Evolutionary conservation across 92 coral and sea anemone genomes (phyloP), one percentile per base, ranked within the genome.

Genomic region (Paramuricea clavata): DNA sequence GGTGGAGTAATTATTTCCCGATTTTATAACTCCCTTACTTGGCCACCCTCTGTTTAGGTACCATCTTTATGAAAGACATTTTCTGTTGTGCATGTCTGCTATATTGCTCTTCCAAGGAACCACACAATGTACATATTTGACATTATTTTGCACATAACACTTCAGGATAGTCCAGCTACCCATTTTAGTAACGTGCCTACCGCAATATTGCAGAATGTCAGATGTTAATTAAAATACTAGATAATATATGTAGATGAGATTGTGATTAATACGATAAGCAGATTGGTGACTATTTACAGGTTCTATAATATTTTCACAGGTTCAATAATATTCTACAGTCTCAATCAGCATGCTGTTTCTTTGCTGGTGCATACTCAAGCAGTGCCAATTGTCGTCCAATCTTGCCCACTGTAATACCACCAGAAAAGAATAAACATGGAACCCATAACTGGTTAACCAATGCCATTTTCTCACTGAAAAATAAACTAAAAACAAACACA

Each of bases 381-480:
- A 97, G 90, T 57, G 99, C 99, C 59, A 97, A 94, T 81, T 97
- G 99, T 87, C 98, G 90, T 54, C 99, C 99, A 83, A 97, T 94
- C 54, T 95, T 91, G 23, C 99, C 98, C 91, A 97, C 87, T 74
- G 99, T 97, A 33, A 97, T 95, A 16, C 95, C 94, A 49, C 93
- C 99, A 56, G 95, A 90, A 77, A 97, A 97, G 82, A 97, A 91
- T 32, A 93, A 84, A 60, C 93, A 94, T 21, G 98, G 98, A 35
- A 97, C 90, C 96, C 96, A 93, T 11, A 79, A 76, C 44, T 93
- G 82, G 22, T 79, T 79, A 23, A 19, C 72, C 72, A 59, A 26
- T 36, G 72, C 35, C 34, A 43, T 59, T 60, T 59, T 79, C 16
- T 79, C 84, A 79, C 84, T 79, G 36, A 52, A 74, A 76, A 74